phyloP scores from a whole-genome alignment of 2,113 vertebrate genomes.

The Bufo bufo region DNA sequence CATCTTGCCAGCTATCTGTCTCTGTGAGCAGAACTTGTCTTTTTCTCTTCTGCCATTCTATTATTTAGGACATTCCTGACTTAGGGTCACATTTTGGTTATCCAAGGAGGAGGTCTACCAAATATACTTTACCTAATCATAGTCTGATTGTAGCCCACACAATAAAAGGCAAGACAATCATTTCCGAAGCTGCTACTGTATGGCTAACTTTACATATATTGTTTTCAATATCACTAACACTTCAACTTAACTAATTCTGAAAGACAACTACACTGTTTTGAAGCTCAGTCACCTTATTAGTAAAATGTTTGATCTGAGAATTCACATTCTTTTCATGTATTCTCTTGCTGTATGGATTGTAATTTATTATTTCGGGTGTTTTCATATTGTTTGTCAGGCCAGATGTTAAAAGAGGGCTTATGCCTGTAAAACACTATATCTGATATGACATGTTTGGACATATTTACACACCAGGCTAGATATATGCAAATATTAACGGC shows the following conservation, averaged over 20 bases:
- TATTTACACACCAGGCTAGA: neutral
- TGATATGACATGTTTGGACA: neutral
- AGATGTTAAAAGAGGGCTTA: neutral
- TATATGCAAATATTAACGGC: neutral
- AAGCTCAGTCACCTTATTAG: too few species aligned
- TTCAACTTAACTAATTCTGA: neutral
- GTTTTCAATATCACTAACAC: neutral
- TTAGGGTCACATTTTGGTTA: slow-evolving; percentile 80
- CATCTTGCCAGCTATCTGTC: slow-evolving; percentile 90
- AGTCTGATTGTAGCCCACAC: too few species aligned
- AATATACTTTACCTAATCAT: neutral
- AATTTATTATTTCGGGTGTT: too few species aligned
- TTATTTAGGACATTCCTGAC: slow-evolving; percentile 77
- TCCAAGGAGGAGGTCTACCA: neutral
- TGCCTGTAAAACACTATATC: neutral
- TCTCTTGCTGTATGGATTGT: too few species aligned
- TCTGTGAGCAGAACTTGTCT: slow-evolving; percentile 70
- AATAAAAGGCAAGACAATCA: neutral
- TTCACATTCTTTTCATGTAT: too few species aligned
- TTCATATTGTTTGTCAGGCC: neutral
- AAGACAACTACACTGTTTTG: neutral
- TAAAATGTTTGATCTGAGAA: too few species aligned
- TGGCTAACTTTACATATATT: neutral
- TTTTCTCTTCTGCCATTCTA: slow-evolving; percentile 68
- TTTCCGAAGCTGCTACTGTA: neutral